phyloP scores from a whole-genome alignment of 2,888 invertebrate genomes.

The Nomada fucata region DNA sequence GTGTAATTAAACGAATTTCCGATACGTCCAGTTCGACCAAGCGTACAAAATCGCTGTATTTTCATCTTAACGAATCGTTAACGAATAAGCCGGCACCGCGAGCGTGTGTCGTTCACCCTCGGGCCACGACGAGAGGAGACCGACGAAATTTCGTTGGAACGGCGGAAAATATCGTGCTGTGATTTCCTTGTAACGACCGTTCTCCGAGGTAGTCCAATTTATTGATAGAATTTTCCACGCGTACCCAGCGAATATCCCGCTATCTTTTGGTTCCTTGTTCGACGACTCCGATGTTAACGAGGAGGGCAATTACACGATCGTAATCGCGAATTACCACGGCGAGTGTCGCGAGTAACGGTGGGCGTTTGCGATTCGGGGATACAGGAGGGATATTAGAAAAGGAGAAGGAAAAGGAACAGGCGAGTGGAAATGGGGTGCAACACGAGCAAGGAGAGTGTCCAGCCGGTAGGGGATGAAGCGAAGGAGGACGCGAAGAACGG shows the following conservation, averaged over 20 bases:
- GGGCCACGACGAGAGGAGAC: constrained; percentile 14
- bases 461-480: constrained; percentile 81
- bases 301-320: constrained; percentile 40
- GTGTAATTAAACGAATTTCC: constrained; percentile 19
- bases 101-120: constrained; percentile 50
- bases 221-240: constrained; percentile 3
- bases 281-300: constrained; percentile 58
- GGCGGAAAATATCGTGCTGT: constrained; percentile 8
- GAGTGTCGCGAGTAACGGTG: constrained; percentile 53
- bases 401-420: constrained; percentile 55
- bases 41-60: constrained; percentile 24
- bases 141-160: constrained; percentile 26
- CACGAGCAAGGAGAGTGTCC: constrained; percentile 86
- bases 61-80: constrained; percentile 26
- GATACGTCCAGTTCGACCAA: constrained; percentile 43
- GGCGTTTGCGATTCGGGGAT: constrained; percentile 45
- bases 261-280: constrained; percentile 5
- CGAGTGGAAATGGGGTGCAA: constrained; percentile 86
- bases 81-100: constrained; percentile 41
- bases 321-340: constrained; percentile 49
- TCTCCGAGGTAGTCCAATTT: background rate
- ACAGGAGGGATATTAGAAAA: constrained; percentile 11
- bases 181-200: too few relatives aligned
- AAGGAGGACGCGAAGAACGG: constrained; percentile 81
- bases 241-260: background rate